Conservation (phyloP, 2,797 vertebrate genomes). For the Coilia nasus region DNA sequence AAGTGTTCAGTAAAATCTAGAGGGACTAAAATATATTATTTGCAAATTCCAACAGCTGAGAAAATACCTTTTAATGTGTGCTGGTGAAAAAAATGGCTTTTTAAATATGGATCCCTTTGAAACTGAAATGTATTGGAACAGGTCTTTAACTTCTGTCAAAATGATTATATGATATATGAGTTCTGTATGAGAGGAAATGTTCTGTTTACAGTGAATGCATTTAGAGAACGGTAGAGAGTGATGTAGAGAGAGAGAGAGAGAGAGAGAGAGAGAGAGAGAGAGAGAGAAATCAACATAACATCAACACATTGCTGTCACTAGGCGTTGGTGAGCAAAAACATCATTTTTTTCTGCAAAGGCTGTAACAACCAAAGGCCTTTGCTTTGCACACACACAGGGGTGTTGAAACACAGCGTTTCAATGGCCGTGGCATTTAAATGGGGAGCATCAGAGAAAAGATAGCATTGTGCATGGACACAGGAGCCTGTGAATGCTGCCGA, state of each 20-base stretch:
- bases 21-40: background rate
- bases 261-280: background rate
- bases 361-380: background rate
- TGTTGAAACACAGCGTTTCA: background rate
- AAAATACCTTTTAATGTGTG: conserved; percentile 1
- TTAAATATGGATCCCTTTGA: background rate
- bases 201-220: background rate
- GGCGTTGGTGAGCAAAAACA: background rate
- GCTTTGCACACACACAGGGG: background rate
- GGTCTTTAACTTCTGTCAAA: background rate
- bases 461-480: conserved; percentile 56
- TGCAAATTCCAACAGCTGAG: background rate
- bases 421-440: conserved; percentile 30
- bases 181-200: background rate
- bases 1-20: background rate
- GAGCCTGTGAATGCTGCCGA: conserved; percentile 59
- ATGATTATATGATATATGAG: conserved; percentile 1
- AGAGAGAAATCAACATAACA: background rate
- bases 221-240: background rate
- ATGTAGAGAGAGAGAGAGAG: background rate
- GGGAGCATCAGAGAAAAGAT: conserved; percentile 52
- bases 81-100: background rate
- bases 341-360: background rate
- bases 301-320: conserved; percentile 7
- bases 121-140: background rate